Evolutionary conservation across 1,140 invertebrate genomes (phyloP).

Genomic region (Drosophila pruinosa): DNA sequence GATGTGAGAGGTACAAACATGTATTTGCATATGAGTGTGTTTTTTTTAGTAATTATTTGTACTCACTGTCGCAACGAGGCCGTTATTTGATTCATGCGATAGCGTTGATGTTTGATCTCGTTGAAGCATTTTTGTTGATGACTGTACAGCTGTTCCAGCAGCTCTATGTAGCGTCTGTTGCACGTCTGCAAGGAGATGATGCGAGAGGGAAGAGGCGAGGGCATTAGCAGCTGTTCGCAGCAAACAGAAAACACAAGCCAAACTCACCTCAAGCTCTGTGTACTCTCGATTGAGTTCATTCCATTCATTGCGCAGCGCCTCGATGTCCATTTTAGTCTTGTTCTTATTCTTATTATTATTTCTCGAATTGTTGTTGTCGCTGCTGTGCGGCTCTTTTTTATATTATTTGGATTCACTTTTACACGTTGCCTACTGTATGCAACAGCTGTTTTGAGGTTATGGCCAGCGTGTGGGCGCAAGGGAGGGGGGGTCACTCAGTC

Average conservation of each 20-base stretch:
- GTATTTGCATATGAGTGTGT: not conserved
- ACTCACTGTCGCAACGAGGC: constrained; percentile 90
- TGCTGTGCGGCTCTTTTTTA: not conserved
- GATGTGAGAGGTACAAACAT: constrained; percentile 5
- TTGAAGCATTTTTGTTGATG: constrained; percentile 94
- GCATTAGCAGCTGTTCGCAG: constrained; percentile 50
- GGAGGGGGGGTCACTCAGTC: not conserved
- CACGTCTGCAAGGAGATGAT: constrained; percentile 83
- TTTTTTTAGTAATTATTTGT: constrained; percentile 3
- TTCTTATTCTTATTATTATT: constrained; percentile 10
- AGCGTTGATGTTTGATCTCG: constrained; percentile 94
- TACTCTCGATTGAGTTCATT: constrained; percentile 87
- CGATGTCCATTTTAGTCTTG: constrained; percentile 60
- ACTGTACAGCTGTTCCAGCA: constrained; percentile 92
- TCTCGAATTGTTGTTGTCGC: constrained; percentile 8
- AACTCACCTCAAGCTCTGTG: constrained; percentile 85
- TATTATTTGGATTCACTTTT: constrained; percentile 7
- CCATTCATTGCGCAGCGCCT: constrained; percentile 85
- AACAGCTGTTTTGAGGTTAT: constrained; percentile 69
- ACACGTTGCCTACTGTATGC: constrained; percentile 39
- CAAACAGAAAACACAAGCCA: constrained; percentile 4
- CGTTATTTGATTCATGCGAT: constrained; percentile 92
- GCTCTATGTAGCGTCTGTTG: constrained; percentile 91
- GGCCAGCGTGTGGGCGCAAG: not conserved
- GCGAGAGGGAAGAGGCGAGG: not conserved